Conservation (phyloP, 2,797 vertebrate genomes). For the Fistularia tabacaria region DNA sequence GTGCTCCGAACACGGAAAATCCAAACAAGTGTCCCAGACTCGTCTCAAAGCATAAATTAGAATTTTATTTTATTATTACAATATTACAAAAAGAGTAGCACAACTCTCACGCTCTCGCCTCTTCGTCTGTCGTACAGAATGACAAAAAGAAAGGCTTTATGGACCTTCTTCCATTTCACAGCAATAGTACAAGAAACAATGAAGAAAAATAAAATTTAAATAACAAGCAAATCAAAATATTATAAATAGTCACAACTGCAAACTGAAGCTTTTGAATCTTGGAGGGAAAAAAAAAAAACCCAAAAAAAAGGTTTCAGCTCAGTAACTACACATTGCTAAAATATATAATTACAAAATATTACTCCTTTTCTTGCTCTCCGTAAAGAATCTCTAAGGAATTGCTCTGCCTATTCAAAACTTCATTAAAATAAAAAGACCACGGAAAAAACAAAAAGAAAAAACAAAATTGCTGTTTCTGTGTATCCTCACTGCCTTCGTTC, state of each 20-base stretch:
- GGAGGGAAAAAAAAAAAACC: conserved; percentile 24
- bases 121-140: conserved; percentile 79
- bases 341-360: conserved; percentile 86
- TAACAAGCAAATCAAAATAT: conserved; percentile 83
- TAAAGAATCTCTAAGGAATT: conserved; percentile 83
- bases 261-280: conserved; percentile 81
- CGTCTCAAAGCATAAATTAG: conserved; percentile 89
- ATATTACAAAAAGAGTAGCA: conserved; percentile 99
- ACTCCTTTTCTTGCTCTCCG: conserved; percentile 75
- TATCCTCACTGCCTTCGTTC: conserved; percentile 70
- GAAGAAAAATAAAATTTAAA: conserved; percentile 68
- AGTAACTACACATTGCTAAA: conserved; percentile 87
- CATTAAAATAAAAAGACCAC: conserved; percentile 65
- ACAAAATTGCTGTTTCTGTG: conserved; percentile 73
- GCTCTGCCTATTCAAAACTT: conserved; percentile 79
- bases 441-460: conserved; percentile 24
- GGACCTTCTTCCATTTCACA: conserved; percentile 78
- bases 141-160: conserved; percentile 72
- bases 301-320: conserved; percentile 73
- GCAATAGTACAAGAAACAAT: conserved; percentile 73
- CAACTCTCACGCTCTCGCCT: conserved; percentile 86
- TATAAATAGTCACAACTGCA: conserved; percentile 90
- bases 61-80: conserved; percentile 90
- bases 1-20: conserved; percentile 1
- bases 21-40: conserved; percentile 11